These are phyloP conservation scores for Monodelphis domestica DNA, from an alignment of 2,797 vertebrate species.

Conservation along the genomic window DNA sequence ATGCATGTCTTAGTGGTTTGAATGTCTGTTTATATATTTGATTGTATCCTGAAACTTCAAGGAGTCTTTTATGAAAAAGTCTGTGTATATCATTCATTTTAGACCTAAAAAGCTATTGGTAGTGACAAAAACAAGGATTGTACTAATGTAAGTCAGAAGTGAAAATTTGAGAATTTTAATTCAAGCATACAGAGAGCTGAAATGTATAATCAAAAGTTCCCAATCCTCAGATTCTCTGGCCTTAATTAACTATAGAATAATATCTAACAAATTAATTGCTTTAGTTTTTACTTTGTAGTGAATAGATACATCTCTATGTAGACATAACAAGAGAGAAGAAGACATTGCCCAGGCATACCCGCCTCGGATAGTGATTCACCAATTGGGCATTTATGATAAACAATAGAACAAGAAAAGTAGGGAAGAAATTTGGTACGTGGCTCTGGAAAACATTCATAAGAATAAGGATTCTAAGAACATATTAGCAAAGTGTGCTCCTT, in stretches of 20 bases:
- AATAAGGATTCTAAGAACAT: constrained; percentile 29
- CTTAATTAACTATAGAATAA: neutral
- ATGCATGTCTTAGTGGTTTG: neutral
- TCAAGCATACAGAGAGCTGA: neutral
- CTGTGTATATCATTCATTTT: neutral
- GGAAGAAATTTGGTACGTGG: neutral
- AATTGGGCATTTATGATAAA: constrained; percentile 28
- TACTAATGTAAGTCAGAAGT: neutral
- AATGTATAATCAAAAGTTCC: neutral
- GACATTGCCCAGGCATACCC: neutral
- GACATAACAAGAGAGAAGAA: constrained; percentile 7
- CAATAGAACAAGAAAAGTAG: constrained; percentile 40
- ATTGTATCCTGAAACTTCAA: neutral
- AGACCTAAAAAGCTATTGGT: neutral
- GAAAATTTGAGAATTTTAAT: neutral
- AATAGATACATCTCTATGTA: constrained; percentile 13
- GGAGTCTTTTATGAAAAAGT: neutral
- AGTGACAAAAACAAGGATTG: neutral
- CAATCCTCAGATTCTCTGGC: neutral
- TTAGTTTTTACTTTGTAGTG: constrained; percentile 26
- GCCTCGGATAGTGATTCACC: neutral
- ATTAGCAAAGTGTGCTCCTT: neutral
- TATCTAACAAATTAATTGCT: constrained; percentile 3
- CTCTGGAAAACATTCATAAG: constrained; percentile 10
- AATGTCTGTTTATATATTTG: neutral